phyloP scores from a whole-genome alignment of 2,113 vertebrate species.

The Myiozetetes cayanensis region DNA sequence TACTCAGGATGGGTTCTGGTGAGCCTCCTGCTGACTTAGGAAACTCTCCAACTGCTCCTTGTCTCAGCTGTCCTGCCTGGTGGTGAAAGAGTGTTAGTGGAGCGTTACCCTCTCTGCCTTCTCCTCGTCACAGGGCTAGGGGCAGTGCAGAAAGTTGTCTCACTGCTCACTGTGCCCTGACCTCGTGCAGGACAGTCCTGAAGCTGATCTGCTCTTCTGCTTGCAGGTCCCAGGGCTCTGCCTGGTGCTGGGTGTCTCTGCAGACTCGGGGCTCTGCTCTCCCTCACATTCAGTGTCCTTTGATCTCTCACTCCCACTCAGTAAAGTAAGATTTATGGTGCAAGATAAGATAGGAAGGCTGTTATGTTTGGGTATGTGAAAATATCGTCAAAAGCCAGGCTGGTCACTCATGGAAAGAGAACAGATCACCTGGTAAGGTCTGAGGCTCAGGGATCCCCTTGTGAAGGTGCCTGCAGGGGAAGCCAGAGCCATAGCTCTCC shows the following conservation, averaged over 20 bases:
- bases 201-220: neutral
- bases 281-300: neutral
- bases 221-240: neutral
- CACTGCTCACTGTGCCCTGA: neutral
- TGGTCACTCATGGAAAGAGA: neutral
- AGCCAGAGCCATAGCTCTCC: neutral
- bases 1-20: neutral
- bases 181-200: neutral
- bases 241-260: neutral
- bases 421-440: neutral
- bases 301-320: neutral
- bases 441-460: neutral
- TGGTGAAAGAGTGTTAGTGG: neutral
- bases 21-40: fast-evolving
- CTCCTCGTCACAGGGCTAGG: neutral
- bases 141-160: neutral
- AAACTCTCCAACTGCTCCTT: neutral
- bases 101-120: neutral
- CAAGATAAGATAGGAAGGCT: neutral
- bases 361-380: neutral
- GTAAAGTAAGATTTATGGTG: neutral
- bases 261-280: neutral
- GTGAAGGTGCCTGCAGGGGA: neutral
- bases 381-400: neutral
- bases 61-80: neutral